A percentile compares a stretch with the other conserved stretches of the same genome.
phyloP scores from a whole-genome alignment of 2,797 vertebrate species.

The Limosa lapponica region DNA sequence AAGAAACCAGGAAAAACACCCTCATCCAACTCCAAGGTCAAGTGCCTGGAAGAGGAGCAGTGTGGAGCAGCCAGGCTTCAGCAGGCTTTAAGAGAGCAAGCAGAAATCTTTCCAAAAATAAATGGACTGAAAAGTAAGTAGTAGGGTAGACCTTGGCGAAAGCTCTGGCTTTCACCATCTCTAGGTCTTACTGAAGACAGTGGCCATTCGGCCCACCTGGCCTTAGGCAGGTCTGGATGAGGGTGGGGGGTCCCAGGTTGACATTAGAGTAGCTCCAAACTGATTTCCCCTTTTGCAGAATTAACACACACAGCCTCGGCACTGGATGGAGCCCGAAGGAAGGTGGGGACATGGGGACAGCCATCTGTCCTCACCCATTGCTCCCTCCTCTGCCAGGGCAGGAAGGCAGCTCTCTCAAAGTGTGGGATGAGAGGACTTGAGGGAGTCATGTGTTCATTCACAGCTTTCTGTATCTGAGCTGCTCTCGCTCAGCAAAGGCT shows the following conservation, averaged over 20 bases:
- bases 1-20: slow-evolving; percentile 6
- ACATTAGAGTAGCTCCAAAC: not conserved
- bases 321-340: not conserved
- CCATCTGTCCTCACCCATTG: not conserved
- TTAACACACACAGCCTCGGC: not conserved
- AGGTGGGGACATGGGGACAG: not conserved
- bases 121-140: not conserved
- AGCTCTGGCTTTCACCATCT: not conserved
- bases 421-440: fast-evolving
- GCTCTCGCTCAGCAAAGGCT: not conserved
- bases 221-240: not conserved
- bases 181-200: not conserved
- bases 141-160: not conserved
- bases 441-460: fast-evolving
- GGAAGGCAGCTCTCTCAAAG: not conserved
- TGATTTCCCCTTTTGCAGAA: not conserved
- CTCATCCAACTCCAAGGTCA: slow-evolving; percentile 35
- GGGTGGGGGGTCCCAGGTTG: not conserved
- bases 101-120: not conserved
- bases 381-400: fast-evolving
- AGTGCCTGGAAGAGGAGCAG: not conserved
- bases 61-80: not conserved
- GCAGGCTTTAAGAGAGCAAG: not conserved
- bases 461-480: not conserved
- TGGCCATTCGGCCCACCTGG: not conserved